These are phyloP conservation scores for Melanotaenia maccullochi DNA, from an alignment of 2,797 vertebrate species.

Conservation along the genomic window DNA sequence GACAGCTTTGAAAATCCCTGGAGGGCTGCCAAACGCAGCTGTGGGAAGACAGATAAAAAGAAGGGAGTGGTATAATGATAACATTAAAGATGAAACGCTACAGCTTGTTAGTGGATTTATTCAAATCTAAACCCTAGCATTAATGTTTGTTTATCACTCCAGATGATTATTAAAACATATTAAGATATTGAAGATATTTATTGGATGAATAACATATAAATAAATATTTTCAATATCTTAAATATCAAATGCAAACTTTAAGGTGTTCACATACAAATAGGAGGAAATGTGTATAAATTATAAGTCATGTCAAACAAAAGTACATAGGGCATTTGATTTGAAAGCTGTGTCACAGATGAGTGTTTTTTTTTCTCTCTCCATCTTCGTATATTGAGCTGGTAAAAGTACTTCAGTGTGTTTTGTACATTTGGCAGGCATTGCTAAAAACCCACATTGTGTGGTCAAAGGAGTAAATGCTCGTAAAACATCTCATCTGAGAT, in stretches of 20 bases:
- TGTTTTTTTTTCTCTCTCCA: not conserved
- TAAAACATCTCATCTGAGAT: not conserved
- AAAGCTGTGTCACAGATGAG: not conserved
- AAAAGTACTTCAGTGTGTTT: not conserved
- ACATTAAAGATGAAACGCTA: conserved; percentile 9
- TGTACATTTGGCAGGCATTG: not conserved
- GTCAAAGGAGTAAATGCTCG: not conserved
- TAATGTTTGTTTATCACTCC: not conserved
- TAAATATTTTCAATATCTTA: not conserved
- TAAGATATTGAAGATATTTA: too few relatives aligned
- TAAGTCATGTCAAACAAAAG: not conserved
- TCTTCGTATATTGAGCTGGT: not conserved
- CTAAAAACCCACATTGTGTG: not conserved
- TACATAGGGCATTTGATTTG: not conserved
- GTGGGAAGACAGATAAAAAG: conserved; percentile 11
- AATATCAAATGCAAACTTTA: not conserved
- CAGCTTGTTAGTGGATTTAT: conserved; percentile 4
- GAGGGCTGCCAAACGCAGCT: conserved; percentile 70
- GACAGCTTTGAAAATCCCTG: conserved; percentile 77
- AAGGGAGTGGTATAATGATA: conserved; percentile 11
- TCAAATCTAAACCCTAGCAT: not conserved
- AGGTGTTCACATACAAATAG: not conserved
- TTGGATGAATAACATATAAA: not conserved
- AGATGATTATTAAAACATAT: not conserved
- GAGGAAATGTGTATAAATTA: not conserved